Evolutionary conservation across 2,888 invertebrate species (phyloP).

Genomic region (Drosophila diplacantha): DNA sequence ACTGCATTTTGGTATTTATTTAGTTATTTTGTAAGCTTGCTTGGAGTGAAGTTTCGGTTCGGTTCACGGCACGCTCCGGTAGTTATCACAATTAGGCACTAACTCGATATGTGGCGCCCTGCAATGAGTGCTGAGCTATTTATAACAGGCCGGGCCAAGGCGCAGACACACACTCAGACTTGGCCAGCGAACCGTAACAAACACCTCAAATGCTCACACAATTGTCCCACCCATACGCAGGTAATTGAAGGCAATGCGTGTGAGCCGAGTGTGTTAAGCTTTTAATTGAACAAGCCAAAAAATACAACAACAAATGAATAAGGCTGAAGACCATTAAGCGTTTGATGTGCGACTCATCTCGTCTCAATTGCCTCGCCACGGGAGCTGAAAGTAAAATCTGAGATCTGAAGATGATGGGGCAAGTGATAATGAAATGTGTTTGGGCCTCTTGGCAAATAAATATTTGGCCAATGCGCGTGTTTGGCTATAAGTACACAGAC

Average conservation of each 20-base stretch:
- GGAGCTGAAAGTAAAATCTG: conserved; percentile 34
- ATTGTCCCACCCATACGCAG: conserved; percentile 43
- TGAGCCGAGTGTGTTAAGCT: conserved; percentile 47
- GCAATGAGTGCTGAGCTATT: conserved; percentile 55
- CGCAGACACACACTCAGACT: conserved; percentile 9
- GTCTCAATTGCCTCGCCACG: conserved; percentile 58
- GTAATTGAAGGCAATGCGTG: conserved; percentile 41
- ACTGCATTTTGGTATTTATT: conserved; percentile 60
- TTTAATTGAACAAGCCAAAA: conserved; percentile 68
- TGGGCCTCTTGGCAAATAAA: conserved; percentile 51
- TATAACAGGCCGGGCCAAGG: conserved; percentile 47
- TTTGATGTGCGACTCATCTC: conserved; percentile 56
- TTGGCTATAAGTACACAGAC: conserved; percentile 34
- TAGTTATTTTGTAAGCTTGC: conserved; percentile 11
- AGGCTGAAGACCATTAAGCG: conserved; percentile 52
- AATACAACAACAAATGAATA: conserved; percentile 2
- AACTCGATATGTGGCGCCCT: conserved; percentile 52
- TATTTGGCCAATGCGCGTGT: conserved; percentile 51
- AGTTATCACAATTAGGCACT: conserved; percentile 59
- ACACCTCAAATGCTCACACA: conserved; percentile 42
- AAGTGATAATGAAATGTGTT: conserved; percentile 60
- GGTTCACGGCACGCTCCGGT: conserved; percentile 40
- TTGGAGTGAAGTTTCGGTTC: conserved; percentile 6
- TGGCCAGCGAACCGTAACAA: conserved; percentile 34
- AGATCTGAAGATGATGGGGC: conserved; percentile 29